Conservation (phyloP, 1,140 invertebrate species). For the Bombus consobrinus region DNA sequence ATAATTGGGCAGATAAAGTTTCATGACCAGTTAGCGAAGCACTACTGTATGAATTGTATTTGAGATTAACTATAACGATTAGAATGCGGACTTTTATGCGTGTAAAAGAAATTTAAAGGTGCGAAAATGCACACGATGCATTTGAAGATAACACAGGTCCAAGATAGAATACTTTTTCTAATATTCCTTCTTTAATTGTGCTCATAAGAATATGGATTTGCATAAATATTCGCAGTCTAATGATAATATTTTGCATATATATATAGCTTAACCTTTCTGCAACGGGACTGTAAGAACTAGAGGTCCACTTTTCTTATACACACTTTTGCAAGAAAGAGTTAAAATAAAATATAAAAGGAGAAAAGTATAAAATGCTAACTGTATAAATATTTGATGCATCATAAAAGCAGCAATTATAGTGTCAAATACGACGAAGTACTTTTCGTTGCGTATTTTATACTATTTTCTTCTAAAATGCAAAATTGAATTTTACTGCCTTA, state of each 20-base stretch:
- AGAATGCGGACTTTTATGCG: not conserved
- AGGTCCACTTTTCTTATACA: not conserved
- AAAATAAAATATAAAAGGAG: not conserved
- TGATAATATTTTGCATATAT: constrained; percentile 9
- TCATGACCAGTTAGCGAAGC: not conserved
- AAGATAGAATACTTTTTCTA: too few species aligned
- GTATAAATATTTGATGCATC: constrained; percentile 9
- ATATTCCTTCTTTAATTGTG: not conserved
- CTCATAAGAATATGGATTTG: not conserved
- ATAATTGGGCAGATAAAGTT: not conserved
- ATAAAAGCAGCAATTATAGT: constrained; percentile 3
- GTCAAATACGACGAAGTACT: constrained; percentile 1
- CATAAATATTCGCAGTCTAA: not conserved
- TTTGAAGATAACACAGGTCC: not conserved
- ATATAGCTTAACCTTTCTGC: not conserved
- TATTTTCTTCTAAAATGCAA: not conserved
- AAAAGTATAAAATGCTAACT: constrained; percentile 6
- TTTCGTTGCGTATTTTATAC: constrained; percentile 7
- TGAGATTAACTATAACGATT: constrained; percentile 1
- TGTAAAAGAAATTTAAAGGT: not conserved
- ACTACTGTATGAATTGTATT: not conserved
- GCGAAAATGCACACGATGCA: not conserved
- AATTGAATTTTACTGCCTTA: not conserved
- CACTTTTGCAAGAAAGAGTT: not conserved
- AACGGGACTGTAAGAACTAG: not conserved